These are phyloP conservation scores for Bovichtus variegatus DNA, from an alignment of 2,797 vertebrate species.

Conservation along the genomic window DNA sequence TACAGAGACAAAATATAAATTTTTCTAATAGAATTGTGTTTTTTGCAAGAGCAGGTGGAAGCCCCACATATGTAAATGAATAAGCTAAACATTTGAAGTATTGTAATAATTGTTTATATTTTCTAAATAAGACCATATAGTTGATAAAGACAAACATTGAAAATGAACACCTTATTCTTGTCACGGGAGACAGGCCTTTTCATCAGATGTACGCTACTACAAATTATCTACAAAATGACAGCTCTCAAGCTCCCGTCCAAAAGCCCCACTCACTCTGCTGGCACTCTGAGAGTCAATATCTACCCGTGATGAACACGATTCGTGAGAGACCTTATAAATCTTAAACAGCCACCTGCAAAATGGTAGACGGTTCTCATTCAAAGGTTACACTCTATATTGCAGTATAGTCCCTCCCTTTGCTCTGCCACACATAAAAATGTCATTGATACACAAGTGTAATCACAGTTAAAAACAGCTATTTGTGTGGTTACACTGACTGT, in stretches of 20 bases:
- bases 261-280: conserved; percentile 35
- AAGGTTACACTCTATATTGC: conserved; percentile 32
- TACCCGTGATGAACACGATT: conserved; percentile 55
- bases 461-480: conserved; percentile 31
- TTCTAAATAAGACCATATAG: not conserved
- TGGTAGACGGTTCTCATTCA: conserved; percentile 32
- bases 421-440: conserved; percentile 38
- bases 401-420: conserved; percentile 5
- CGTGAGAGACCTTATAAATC: conserved; percentile 56
- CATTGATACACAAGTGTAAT: conserved; percentile 46
- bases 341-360: conserved; percentile 49
- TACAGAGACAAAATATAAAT: conserved; percentile 70
- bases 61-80: not conserved
- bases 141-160: not conserved
- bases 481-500: conserved; percentile 25
- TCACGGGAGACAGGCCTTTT: conserved; percentile 28
- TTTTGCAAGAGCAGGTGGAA: conserved; percentile 40
- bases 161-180: conserved; percentile 25
- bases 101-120: not conserved
- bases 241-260: conserved; percentile 31
- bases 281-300: conserved; percentile 54
- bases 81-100: not conserved
- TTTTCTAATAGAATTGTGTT: conserved; percentile 71
- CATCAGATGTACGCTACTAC: conserved; percentile 37
- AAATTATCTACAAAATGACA: conserved; percentile 56